A percentile compares a stretch with the other conserved stretches of the same genome.
These are phyloP conservation scores for Triops longicaudatus DNA, from an alignment of 1,140 invertebrate species.

Conservation along the genomic window DNA sequence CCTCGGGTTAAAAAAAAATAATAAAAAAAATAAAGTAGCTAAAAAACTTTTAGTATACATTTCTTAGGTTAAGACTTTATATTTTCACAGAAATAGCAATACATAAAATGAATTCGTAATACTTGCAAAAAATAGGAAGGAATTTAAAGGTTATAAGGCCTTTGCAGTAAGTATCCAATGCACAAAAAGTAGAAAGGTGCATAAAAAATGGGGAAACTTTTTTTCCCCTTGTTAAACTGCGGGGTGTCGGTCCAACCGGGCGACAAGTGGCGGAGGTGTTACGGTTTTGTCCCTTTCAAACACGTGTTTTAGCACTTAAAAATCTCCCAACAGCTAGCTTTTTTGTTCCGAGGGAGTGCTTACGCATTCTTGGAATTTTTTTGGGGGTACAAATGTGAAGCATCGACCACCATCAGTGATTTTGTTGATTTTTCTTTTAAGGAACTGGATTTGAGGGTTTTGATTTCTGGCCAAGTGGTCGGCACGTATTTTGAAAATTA, in stretches of 20 bases:
- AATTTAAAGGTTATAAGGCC: too few relatives aligned
- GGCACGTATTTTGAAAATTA: background rate
- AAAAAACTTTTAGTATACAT: too few relatives aligned
- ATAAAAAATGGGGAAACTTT: background rate
- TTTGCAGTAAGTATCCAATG: background rate
- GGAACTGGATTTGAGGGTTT: background rate
- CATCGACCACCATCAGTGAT: background rate
- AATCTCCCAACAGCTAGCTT: background rate
- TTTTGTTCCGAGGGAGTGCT: background rate
- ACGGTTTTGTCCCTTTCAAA: background rate
- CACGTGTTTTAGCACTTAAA: slow-evolving; percentile 2
- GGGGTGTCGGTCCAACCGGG: background rate
- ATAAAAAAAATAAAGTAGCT: too few relatives aligned
- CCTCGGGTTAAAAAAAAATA: too few relatives aligned
- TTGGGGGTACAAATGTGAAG: background rate
- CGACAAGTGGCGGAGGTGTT: background rate
- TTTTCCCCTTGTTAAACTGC: background rate
- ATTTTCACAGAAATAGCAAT: too few relatives aligned
- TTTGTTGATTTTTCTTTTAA: background rate
- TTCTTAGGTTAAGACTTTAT: too few relatives aligned
- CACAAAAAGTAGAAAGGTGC: background rate
- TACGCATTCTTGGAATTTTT: background rate
- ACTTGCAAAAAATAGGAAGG: too few relatives aligned
- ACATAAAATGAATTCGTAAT: too few relatives aligned
- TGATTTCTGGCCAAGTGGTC: background rate